Base-by-base conservation (phyloP, 1,140 invertebrate genomes). In the Ceratitis capitata region DNA sequence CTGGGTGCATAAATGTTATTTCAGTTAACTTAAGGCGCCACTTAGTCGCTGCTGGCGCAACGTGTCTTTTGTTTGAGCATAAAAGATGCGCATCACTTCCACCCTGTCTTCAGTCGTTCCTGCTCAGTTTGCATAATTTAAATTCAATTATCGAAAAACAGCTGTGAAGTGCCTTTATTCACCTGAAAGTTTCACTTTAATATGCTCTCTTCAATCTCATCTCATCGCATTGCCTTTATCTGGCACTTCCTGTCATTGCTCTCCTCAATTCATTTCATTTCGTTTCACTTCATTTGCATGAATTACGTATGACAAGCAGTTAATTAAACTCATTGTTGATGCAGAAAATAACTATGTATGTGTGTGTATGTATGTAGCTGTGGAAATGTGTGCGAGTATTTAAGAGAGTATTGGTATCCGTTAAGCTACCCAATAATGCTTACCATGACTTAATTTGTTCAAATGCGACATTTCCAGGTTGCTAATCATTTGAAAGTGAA, bases 81-180 rank as follows among this genome's bases (percentile, higher is more conserved):
- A 32, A 14, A 61, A 61, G n/a, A 35, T 64, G 51, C 19, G n/a
- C n/a, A n/a, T n/a, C n/a, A n/a, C n/a, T n/a, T n/a, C n/a, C n/a
- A n/a, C n/a, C n/a, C 51, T 56, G 23, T 56, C 23, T 56, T 56
- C 51, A 1, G 51, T 56, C 51, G 19, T 23, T n/a, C 23, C 51
- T 9, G 51, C 51, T 6, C 16, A 10, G 61, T 32, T 35, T 69
- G 61, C 61, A 69, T 69, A 69, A 69, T 69, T 69, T 69, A 69
- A 69, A 69, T 69, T 69, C 61, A 69, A 69, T 69, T 69, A 69
- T 69, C 61, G 14, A 32, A 35, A 69, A 69, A 3, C 61, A 69
- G 32, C 61, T 69, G 61, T 35, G 26, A 61, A 29, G 61, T 35
- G 29, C 51, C 51, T 32, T 35, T 69, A 39, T 69, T 35, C 61